A percentile compares a stretch with the other conserved stretches of the same genome.
These are phyloP conservation scores for Chrysolophus pictus DNA, from an alignment of 2,797 vertebrate species.

Conservation along the genomic window DNA sequence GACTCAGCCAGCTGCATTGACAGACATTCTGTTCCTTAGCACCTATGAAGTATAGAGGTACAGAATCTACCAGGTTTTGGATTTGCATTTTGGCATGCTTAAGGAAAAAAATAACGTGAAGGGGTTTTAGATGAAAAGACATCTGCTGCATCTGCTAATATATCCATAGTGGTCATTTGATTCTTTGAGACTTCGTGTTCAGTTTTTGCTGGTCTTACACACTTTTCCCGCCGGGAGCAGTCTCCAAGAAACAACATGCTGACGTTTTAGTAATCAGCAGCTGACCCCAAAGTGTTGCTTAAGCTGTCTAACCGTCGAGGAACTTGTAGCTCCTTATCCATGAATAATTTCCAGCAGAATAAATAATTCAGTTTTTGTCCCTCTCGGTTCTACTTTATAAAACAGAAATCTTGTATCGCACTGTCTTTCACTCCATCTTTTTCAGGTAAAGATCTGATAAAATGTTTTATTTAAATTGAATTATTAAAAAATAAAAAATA, in stretches of 20 bases:
- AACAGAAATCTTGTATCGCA: not conserved
- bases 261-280: not conserved
- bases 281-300: not conserved
- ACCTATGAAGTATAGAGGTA: not conserved
- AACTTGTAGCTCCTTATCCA: not conserved
- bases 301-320: not conserved
- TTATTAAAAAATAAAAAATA: not conserved
- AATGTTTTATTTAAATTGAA: not conserved
- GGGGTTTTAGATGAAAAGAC: not conserved
- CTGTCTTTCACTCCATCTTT: not conserved
- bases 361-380: not conserved
- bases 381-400: not conserved
- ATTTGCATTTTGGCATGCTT: not conserved
- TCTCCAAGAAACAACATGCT: not conserved
- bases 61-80: not conserved
- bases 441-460: not conserved
- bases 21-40: not conserved
- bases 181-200: not conserved
- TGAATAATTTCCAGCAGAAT: not conserved
- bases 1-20: not conserved
- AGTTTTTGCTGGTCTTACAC: not conserved
- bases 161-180: not conserved
- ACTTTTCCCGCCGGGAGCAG: not conserved
- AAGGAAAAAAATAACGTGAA: not conserved
- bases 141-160: not conserved